A percentile compares a stretch with the other conserved stretches of the same genome.
These are phyloP conservation scores for Stegana nigrithorax DNA, from an alignment of 2,888 invertebrate species.

Conservation along the genomic window DNA sequence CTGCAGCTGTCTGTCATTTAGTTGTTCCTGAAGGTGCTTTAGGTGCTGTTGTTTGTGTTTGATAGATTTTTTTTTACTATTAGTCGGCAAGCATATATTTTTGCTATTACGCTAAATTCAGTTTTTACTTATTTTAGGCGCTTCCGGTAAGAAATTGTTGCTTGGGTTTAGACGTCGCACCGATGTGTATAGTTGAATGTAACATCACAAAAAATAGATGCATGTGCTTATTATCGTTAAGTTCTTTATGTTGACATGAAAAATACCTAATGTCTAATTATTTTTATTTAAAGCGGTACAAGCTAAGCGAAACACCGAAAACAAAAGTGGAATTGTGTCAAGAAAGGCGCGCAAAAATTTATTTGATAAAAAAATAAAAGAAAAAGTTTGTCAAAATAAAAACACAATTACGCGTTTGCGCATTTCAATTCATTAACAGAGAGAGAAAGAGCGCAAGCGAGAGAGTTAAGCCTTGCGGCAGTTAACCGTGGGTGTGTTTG, in stretches of 20 bases:
- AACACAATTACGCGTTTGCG: background rate
- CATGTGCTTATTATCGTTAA: no score
- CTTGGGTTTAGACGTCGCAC: background rate
- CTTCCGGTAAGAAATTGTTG: background rate
- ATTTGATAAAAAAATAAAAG: conserved; percentile 6
- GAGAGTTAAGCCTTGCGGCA: background rate
- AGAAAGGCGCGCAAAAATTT: conserved; percentile 14
- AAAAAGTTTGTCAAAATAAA: background rate
- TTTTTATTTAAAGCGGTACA: background rate
- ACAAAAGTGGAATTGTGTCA: conserved; percentile 4
- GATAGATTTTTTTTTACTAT: background rate
- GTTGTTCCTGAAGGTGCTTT: background rate
- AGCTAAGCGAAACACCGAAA: background rate
- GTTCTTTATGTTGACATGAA: no score
- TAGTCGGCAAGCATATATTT: background rate
- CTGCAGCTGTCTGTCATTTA: background rate
- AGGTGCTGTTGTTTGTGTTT: background rate
- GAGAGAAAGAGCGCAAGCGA: background rate
- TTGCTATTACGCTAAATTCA: background rate
- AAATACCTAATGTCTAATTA: background rate
- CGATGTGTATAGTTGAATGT: background rate
- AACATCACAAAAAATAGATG: background rate
- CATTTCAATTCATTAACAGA: background rate
- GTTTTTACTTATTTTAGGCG: conserved; percentile 2
- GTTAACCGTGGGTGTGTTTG: background rate